Conservation (phyloP, 2,797 vertebrate species). For the Dicrostonyx torquatus region DNA sequence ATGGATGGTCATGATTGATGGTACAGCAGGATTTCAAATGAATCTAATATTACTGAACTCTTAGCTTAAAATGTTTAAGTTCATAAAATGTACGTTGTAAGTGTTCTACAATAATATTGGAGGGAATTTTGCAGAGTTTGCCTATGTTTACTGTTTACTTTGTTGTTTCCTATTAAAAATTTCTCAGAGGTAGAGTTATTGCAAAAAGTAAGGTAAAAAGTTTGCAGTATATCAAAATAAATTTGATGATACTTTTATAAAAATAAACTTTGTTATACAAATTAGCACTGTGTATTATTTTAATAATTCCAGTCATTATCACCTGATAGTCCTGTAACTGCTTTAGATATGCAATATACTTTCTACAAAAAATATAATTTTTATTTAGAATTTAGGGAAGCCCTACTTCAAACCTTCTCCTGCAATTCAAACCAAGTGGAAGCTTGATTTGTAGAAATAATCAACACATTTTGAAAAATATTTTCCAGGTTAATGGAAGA, state of each 20-base stretch:
- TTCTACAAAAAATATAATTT: conserved; percentile 42
- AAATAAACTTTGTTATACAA: conserved; percentile 18
- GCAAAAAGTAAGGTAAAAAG: conserved; percentile 20
- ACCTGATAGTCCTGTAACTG: not conserved
- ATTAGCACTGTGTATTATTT: not conserved
- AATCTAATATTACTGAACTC: not conserved
- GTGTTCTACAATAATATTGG: not conserved
- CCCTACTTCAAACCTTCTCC: not conserved
- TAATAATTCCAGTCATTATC: conserved; percentile 12
- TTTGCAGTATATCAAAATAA: not conserved
- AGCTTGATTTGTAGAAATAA: conserved; percentile 19
- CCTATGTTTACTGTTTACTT: not conserved
- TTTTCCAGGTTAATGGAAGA: conserved; percentile 50
- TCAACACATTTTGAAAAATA: conserved; percentile 58
- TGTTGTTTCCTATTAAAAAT: not conserved
- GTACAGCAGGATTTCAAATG: not conserved
- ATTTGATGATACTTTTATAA: conserved; percentile 26
- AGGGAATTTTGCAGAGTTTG: not conserved
- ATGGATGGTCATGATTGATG: not conserved
- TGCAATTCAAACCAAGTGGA: conserved; percentile 12
- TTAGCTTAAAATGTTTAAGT: not conserved
- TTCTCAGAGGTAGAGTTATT: conserved; percentile 2
- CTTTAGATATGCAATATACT: not conserved
- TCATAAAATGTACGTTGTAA: not conserved
- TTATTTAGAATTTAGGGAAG: conserved; percentile 24